Conservation (phyloP, 2,888 invertebrate genomes). For the Trachelus tabidus region DNA sequence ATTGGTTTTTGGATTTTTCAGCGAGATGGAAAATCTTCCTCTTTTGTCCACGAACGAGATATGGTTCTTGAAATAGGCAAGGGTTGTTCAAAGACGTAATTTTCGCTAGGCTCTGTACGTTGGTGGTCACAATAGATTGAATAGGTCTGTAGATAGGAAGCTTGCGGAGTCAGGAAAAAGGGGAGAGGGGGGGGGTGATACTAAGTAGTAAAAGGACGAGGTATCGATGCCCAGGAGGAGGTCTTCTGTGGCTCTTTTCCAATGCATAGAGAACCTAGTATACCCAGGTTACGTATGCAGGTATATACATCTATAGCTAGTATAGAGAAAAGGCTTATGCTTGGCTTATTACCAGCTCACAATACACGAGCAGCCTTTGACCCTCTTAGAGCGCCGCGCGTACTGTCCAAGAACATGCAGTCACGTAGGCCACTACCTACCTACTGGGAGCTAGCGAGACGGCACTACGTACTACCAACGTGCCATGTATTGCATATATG, state of each 20-base stretch:
- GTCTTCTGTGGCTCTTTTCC: not conserved
- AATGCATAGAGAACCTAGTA: not conserved
- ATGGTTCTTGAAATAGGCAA: not conserved
- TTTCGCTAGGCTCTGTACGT: conserved; percentile 16
- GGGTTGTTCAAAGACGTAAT: conserved; percentile 22
- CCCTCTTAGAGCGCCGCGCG: conserved; percentile 10
- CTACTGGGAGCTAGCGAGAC: not conserved
- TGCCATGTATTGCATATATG: not conserved
- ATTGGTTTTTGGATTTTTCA: not conserved
- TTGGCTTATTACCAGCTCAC: conserved; percentile 30
- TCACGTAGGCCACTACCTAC: not conserved
- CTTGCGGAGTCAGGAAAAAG: conserved; percentile 17
- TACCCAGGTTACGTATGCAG: not conserved
- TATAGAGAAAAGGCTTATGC: not conserved
- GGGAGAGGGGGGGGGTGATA: not conserved
- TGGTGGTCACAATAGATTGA: conserved; percentile 26
- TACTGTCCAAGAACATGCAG: conserved; percentile 8
- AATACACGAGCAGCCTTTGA: conserved; percentile 28
- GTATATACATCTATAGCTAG: not conserved
- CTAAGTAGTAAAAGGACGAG: conserved; percentile 15
- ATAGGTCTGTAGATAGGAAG: conserved; percentile 19
- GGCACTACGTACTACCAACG: not conserved
- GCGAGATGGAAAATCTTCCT: not conserved
- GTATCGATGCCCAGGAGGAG: conserved; percentile 19
- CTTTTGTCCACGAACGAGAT: not conserved